Percentiles rank a stretch among this genome's conserved stretches.
These are phyloP conservation scores for Chymomyza amoena DNA, from an alignment of 2,888 invertebrate genomes.

Conservation along the genomic window DNA sequence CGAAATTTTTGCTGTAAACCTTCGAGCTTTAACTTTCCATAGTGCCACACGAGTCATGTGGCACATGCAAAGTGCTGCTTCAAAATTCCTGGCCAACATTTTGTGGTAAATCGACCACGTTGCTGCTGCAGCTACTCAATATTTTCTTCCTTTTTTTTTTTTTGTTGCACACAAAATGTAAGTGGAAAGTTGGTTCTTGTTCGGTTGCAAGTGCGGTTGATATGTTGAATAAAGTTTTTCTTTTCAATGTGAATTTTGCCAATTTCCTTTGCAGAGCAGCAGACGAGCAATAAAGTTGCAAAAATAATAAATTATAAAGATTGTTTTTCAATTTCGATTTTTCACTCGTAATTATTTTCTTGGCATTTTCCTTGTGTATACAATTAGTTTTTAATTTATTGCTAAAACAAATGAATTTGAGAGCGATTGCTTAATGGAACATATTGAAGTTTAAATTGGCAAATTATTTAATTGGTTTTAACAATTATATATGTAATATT, in stretches of 20 bases:
- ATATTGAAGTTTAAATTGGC: background rate
- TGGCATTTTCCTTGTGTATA: background rate
- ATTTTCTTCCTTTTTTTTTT: conserved; percentile 6
- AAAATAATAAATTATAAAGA: background rate
- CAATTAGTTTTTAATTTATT: background rate
- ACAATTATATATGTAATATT: background rate
- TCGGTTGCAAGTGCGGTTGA: background rate
- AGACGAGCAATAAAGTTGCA: background rate
- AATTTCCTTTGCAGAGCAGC: background rate
- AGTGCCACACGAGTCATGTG: background rate
- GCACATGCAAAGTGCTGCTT: background rate
- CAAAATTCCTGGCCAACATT: background rate
- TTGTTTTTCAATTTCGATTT: background rate
- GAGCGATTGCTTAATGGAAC: background rate
- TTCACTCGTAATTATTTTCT: background rate
- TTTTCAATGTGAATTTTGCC: background rate
- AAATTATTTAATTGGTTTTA: background rate
- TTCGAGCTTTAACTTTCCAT: background rate
- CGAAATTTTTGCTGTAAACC: background rate
- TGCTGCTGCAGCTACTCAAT: background rate
- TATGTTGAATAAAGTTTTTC: background rate
- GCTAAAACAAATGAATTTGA: background rate
- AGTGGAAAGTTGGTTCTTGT: background rate
- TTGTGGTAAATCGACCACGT: conserved; percentile 3
- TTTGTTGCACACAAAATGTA: background rate